A percentile compares a stretch with the other conserved stretches of the same genome.
phyloP scores from a whole-genome alignment of 2,113 vertebrate genomes.

The Aptenodytes forsteri region DNA sequence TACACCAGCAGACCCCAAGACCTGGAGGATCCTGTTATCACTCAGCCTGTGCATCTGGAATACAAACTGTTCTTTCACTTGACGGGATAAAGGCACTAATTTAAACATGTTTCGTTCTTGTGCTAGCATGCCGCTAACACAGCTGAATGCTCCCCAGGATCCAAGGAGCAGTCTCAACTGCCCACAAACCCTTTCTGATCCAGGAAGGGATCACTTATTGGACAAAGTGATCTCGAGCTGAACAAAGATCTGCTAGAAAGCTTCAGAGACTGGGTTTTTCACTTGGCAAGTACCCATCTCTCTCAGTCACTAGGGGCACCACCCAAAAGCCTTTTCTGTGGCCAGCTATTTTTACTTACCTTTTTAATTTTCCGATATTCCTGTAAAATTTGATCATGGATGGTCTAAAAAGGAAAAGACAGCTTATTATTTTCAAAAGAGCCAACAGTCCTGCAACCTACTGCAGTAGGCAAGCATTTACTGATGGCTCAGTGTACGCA shows the following conservation, averaged over 20 bases:
- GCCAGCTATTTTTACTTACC: conserved; percentile 64
- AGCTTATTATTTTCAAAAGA: not conserved
- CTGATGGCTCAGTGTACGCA: accelerated
- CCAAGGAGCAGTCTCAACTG: not conserved
- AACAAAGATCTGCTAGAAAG: not conserved
- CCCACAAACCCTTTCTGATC: not conserved
- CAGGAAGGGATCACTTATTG: not conserved
- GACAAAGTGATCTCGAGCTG: not conserved
- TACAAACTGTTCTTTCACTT: not conserved
- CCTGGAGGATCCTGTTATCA: not conserved
- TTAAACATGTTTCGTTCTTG: accelerated
- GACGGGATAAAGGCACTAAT: accelerated
- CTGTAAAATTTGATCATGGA: conserved; percentile 96
- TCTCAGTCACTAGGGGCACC: not conserved
- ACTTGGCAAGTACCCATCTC: not conserved
- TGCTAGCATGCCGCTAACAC: not conserved
- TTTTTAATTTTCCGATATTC: conserved; percentile 98
- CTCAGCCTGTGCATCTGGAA: not conserved
- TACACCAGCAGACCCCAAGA: accelerated
- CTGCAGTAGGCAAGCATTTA: not conserved
- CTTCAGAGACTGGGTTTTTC: not conserved
- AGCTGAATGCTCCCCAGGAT: not conserved
- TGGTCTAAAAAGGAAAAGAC: conserved; percentile 77
- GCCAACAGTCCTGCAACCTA: not conserved
- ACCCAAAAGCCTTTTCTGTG: not conserved